These are phyloP conservation scores for Exaiptasia diaphana DNA, from an alignment of 64 coral and sea anemone species.

Conservation along the genomic window DNA sequence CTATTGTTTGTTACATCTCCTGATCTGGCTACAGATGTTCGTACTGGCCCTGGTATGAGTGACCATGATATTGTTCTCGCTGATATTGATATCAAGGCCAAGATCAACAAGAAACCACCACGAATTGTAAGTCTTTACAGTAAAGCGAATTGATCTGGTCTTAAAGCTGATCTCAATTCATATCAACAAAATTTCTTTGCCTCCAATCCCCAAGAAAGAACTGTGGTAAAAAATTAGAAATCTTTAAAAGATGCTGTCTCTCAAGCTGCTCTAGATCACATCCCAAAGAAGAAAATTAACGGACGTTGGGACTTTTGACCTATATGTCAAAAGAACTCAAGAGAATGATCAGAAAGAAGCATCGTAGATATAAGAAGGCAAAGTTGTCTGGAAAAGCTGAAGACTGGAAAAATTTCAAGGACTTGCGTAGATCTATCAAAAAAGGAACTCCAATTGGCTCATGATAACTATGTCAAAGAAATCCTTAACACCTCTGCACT, in stretches of 20 bases:
- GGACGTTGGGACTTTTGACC: slow-evolving; percentile 31
- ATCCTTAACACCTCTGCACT: not conserved
- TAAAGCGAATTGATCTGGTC: not conserved
- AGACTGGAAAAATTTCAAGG: slow-evolving; percentile 57
- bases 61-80: slow-evolving; percentile 18
- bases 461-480: slow-evolving; percentile 47
- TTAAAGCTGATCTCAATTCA: not conserved
- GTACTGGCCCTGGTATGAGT: slow-evolving; percentile 13
- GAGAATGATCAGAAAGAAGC: slow-evolving; percentile 38
- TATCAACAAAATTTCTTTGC: not conserved
- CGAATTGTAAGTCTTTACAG: not conserved
- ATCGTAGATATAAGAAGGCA: slow-evolving; percentile 37
- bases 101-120: slow-evolving; percentile 29
- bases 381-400: not conserved
- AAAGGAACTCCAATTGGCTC: slow-evolving; percentile 1
- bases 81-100: slow-evolving; percentile 30
- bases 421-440: slow-evolving; percentile 2
- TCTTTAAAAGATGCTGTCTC: slow-evolving; percentile 18
- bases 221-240: slow-evolving; percentile 16
- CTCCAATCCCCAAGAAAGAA: not conserved
- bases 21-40: not conserved
- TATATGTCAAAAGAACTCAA: slow-evolving; percentile 28
- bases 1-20: not conserved
- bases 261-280: not conserved
- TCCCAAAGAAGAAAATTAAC: slow-evolving; percentile 31